Conservation (phyloP, 2,888 invertebrate species). For the Torymus aiolomorphi region DNA sequence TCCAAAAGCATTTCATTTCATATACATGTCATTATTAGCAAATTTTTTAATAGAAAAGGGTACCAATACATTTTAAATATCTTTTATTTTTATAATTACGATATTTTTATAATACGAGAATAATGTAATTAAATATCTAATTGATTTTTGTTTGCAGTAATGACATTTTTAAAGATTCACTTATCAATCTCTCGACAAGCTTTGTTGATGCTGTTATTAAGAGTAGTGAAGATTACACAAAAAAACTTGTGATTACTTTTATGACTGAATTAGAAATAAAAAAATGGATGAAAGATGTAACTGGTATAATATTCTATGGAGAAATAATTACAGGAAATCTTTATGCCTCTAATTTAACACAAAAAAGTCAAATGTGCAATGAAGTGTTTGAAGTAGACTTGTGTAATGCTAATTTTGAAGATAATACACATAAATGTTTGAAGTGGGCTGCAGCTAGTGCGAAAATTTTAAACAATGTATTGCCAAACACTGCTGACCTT, state of each 20-base stretch:
- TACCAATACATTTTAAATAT: too few relatives aligned
- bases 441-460: conserved; percentile 70
- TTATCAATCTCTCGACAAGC: conserved; percentile 64
- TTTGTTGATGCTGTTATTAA: conserved; percentile 66
- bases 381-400: conserved; percentile 62
- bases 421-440: conserved; percentile 67
- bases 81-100: background rate
- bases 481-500: conserved; percentile 59
- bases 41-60: too few relatives aligned
- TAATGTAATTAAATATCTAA: conserved; percentile 16
- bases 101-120: too few relatives aligned
- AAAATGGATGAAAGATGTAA: conserved; percentile 66
- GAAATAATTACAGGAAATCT: conserved; percentile 71
- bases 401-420: conserved; percentile 60
- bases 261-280: conserved; percentile 65
- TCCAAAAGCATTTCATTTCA: too few relatives aligned
- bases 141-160: conserved; percentile 36
- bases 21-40: too few relatives aligned
- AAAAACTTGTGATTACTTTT: conserved; percentile 61
- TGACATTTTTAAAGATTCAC: conserved; percentile 53
- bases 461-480: conserved; percentile 66
- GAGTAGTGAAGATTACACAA: conserved; percentile 39
- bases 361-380: conserved; percentile 61
- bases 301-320: conserved; percentile 67
- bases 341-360: conserved; percentile 62